A percentile compares a stretch with the other conserved stretches of the same genome.
Evolutionary conservation across 1,140 invertebrate species (phyloP).

Genomic region (Macrocentrus cingulum): DNA sequence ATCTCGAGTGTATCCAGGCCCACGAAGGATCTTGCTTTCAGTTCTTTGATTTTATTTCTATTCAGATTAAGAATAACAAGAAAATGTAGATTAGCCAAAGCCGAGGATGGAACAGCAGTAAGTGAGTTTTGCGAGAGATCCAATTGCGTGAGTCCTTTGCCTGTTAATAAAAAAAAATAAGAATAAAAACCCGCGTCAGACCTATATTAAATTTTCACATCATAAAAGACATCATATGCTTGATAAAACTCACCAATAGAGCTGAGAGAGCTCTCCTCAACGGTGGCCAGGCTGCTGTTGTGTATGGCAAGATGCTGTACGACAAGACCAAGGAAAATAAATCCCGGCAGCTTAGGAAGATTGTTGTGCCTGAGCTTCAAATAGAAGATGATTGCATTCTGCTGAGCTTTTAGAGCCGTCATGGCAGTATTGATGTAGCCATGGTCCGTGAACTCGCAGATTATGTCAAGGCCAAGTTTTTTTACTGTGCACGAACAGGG

Average conservation of each 20-base stretch:
- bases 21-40: conserved; percentile 78
- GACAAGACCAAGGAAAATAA: conserved; percentile 82
- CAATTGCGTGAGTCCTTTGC: conserved; percentile 78
- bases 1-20: conserved; percentile 84
- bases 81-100: conserved; percentile 76
- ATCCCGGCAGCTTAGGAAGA: conserved; percentile 78
- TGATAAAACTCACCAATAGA: conserved; percentile 71
- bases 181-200: no score
- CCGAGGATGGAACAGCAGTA: conserved; percentile 74
- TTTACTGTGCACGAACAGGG: conserved; percentile 82
- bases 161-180: conserved; percentile 54
- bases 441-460: conserved; percentile 81
- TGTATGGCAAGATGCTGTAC: conserved; percentile 85
- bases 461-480: conserved; percentile 81
- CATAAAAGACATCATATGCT: no score
- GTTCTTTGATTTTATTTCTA: conserved; percentile 78
- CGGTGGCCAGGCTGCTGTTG: conserved; percentile 82
- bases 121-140: conserved; percentile 82
- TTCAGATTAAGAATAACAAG: conserved; percentile 87
- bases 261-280: conserved; percentile 81
- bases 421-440: conserved; percentile 74
- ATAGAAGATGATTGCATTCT: conserved; percentile 78
- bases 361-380: conserved; percentile 82
- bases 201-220: no score
- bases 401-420: conserved; percentile 72